Percentiles rank a stretch among this genome's conserved stretches.
Conservation (phyloP, 2,113 vertebrate genomes). For the Struthio camelus region DNA sequence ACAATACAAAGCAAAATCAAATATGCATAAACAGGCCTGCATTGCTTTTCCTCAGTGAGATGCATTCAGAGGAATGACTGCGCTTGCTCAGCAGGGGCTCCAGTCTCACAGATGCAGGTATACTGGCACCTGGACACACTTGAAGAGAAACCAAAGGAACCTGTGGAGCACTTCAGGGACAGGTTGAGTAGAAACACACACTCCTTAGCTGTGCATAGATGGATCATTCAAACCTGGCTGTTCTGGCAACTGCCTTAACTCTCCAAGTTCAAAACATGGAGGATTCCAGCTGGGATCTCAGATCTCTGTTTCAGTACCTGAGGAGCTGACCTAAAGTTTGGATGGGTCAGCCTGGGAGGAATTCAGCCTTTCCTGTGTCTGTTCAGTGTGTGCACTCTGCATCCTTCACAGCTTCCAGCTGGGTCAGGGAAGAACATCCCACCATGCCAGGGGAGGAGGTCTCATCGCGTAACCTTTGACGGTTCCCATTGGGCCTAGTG, state of each 20-base stretch:
- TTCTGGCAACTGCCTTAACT: not conserved
- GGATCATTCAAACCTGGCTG: not conserved
- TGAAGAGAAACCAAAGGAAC: not conserved
- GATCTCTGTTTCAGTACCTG: not conserved
- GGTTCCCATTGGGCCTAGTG: not conserved
- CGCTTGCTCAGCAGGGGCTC: not conserved
- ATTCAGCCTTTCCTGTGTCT: not conserved
- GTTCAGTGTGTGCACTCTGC: not conserved
- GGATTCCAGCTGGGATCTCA: not conserved
- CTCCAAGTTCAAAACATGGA: not conserved
- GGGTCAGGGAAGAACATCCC: not conserved
- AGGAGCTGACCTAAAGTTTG: not conserved
- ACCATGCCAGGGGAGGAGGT: not conserved
- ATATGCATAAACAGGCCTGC: fast-evolving
- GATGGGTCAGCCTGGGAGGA: not conserved
- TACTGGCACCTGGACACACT: too few species aligned
- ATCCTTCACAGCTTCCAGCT: not conserved
- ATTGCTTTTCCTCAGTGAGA: not conserved
- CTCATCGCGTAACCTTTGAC: not conserved
- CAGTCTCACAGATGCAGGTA: not conserved
- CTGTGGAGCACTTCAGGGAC: fast-evolving
- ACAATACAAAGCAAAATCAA: not conserved
- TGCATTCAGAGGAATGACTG: fast-evolving
- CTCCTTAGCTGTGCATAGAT: not conserved
- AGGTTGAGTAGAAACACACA: not conserved